Percentiles rank a stretch among this genome's conserved stretches.
These are phyloP conservation scores for Tachysurus vachellii DNA, from an alignment of 2,113 vertebrate species.

Conservation along the genomic window DNA sequence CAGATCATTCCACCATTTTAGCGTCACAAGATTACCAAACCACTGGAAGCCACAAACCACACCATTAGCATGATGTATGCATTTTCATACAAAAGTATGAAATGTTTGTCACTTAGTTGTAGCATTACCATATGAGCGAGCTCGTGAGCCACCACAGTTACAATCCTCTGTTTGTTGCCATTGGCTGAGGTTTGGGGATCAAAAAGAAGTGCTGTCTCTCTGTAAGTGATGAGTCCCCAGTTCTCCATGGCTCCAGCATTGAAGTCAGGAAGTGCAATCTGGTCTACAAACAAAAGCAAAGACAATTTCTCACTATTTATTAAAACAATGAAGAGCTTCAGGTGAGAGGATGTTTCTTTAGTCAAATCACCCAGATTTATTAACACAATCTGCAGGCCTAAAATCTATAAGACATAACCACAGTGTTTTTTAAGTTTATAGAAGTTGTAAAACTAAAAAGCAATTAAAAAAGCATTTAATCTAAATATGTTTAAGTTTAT, in stretches of 20 bases:
- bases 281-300: slow-evolving; percentile 73
- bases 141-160: slow-evolving; percentile 84
- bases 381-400: background rate
- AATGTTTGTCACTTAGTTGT: background rate
- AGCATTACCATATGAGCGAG: slow-evolving; percentile 88
- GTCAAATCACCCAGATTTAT: background rate
- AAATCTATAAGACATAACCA: background rate
- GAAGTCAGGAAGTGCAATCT: slow-evolving; percentile 91
- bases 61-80: slow-evolving; percentile 25
- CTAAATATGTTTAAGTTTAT: background rate
- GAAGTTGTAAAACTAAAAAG: background rate
- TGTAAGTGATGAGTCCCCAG: slow-evolving; percentile 95
- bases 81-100: background rate
- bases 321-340: background rate
- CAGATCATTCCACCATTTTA: slow-evolving; percentile 93
- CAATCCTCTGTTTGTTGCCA: slow-evolving; percentile 85
- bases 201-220: slow-evolving; percentile 85
- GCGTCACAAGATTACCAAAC: slow-evolving; percentile 94
- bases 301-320: background rate
- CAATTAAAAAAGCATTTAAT: background rate
- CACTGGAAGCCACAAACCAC: slow-evolving; percentile 74
- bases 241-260: slow-evolving; percentile 94
- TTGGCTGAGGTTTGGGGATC: slow-evolving; percentile 74
- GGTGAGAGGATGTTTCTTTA: background rate
- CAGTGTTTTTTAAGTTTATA: background rate